These are phyloP conservation scores for Anas platyrhynchos DNA, from an alignment of 2,113 vertebrate genomes.

Conservation along the genomic window DNA sequence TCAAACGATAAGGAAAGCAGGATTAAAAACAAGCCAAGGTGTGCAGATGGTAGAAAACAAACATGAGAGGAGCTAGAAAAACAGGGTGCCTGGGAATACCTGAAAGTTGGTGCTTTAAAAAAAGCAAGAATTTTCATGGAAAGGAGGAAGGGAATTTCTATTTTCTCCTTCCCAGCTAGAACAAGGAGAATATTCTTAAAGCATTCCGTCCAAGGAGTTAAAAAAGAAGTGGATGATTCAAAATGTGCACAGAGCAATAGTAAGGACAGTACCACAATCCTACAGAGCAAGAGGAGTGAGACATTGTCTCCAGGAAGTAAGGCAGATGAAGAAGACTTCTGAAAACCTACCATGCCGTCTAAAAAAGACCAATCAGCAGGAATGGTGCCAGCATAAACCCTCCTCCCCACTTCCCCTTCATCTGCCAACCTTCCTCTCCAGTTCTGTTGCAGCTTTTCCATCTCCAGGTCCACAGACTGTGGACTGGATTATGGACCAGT, in stretches of 20 bases:
- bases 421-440: background rate
- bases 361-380: background rate
- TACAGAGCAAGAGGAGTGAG: background rate
- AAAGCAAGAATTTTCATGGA: background rate
- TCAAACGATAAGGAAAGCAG: background rate
- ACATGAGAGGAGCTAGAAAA: background rate
- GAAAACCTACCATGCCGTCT: background rate
- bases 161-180: background rate
- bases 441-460: background rate
- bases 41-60: background rate
- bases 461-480: background rate
- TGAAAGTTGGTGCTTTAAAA: background rate
- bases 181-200: background rate
- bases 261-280: background rate
- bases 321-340: background rate
- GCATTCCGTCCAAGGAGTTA: background rate
- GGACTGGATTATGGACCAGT: background rate
- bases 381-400: background rate
- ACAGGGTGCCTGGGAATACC: background rate
- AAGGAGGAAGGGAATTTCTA: background rate
- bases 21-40: slow-evolving; percentile 8
- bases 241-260: background rate
- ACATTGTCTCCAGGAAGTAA: background rate
- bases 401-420: rapidly evolving
- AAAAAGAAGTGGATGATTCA: background rate